These are phyloP conservation scores for Bombylius major DNA, from an alignment of 2,888 invertebrate genomes.

Conservation along the genomic window DNA sequence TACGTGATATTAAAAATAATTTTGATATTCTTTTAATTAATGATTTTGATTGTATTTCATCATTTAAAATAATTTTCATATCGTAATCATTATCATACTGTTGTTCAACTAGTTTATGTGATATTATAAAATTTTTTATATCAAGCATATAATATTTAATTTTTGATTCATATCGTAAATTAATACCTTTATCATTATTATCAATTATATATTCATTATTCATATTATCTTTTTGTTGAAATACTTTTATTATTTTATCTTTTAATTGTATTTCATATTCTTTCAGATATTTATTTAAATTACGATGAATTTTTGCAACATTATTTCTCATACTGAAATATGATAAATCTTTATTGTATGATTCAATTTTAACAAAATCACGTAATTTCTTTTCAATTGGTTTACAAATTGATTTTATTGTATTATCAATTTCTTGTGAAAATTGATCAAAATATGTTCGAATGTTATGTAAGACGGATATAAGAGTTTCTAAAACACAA, in stretches of 20 bases:
- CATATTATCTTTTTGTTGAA: constrained; percentile 33
- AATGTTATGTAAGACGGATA: constrained; percentile 66
- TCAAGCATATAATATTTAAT: constrained; percentile 28
- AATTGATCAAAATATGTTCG: constrained; percentile 79
- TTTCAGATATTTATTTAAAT: constrained; percentile 72
- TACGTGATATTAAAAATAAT: constrained; percentile 48
- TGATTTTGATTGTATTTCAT: neutral
- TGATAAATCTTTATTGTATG: constrained; percentile 88
- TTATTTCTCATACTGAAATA: constrained; percentile 88
- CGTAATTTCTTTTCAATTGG: constrained; percentile 87
- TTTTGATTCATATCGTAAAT: constrained; percentile 29
- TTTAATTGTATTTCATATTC: constrained; percentile 57
- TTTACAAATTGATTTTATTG: constrained; percentile 52
- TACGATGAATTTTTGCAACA: constrained; percentile 76
- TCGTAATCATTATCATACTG: constrained; percentile 12
- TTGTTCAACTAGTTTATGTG: constrained; percentile 21
- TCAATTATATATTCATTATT: constrained; percentile 27
- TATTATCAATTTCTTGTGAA: constrained; percentile 45
- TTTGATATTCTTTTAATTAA: constrained; percentile 29
- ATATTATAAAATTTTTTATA: constrained; percentile 29
- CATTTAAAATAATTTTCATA: too few species aligned
- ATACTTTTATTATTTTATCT: constrained; percentile 30
- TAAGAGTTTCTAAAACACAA: constrained; percentile 28
- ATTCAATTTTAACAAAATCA: constrained; percentile 87
- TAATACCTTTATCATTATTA: constrained; percentile 25